These are phyloP conservation scores for Tragulus kanchil DNA, from an alignment of 2,113 vertebrate genomes.

Conservation along the genomic window DNA sequence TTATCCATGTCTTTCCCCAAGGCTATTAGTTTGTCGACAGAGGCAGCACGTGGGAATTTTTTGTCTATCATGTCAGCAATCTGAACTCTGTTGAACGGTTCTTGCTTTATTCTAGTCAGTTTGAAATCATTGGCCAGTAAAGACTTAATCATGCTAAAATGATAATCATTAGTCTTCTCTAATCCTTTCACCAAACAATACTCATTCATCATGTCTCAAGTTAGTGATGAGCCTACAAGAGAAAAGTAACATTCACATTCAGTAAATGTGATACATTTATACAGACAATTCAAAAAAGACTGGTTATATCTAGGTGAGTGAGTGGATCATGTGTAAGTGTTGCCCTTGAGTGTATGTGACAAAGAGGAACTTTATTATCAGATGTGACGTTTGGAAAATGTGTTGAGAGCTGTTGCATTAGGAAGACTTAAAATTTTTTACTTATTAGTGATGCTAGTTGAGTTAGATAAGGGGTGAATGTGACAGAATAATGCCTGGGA, in stretches of 20 bases:
- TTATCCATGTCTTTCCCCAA: not conserved
- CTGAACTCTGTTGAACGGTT: not conserved
- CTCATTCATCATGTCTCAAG: constrained; percentile 21
- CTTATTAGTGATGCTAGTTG: not conserved
- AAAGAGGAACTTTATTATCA: not conserved
- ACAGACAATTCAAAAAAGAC: not conserved
- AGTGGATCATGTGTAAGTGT: too few species aligned
- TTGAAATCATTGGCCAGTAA: not conserved
- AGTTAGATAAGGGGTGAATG: not conserved
- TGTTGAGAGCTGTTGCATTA: not conserved
- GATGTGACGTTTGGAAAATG: not conserved
- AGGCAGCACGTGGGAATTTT: not conserved
- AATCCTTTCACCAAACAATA: constrained; percentile 50
- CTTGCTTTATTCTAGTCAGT: not conserved
- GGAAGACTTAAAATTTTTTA: not conserved
- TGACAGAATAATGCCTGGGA: not conserved
- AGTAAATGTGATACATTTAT: not conserved
- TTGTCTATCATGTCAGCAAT: constrained; percentile 5
- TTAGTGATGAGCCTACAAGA: not conserved
- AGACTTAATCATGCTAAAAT: not conserved
- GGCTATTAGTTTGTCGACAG: not conserved
- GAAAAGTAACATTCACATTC: not conserved
- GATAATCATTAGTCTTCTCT: rapidly evolving
- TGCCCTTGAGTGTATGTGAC: not conserved
- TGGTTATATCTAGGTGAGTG: not conserved